These are phyloP conservation scores for Acanthochromis polyacanthus DNA, from an alignment of 2,113 vertebrate genomes.

Conservation along the genomic window DNA sequence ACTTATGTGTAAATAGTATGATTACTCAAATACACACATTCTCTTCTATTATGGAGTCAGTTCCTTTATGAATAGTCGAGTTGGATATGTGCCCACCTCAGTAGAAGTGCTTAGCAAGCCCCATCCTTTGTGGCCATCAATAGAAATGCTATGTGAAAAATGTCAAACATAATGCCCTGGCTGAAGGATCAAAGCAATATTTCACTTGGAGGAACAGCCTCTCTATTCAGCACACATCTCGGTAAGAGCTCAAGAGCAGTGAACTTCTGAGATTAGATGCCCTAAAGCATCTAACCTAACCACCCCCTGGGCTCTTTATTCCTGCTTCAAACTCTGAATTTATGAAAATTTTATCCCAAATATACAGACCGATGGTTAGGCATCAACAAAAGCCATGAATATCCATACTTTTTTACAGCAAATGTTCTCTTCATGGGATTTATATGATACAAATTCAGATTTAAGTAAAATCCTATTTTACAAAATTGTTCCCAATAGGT, in stretches of 20 bases:
- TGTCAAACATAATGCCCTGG: conserved; percentile 55
- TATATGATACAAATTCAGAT: too few species aligned
- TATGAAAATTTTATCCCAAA: conserved; percentile 9
- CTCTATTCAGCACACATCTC: conserved; percentile 40
- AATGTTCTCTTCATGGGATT: too few species aligned
- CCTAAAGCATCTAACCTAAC: conserved; percentile 22
- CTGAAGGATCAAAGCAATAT: conserved; percentile 53
- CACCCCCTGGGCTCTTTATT: conserved; percentile 4
- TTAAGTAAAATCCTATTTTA: too few species aligned
- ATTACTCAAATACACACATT: conserved; percentile 14
- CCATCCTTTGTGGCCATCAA: conserved; percentile 36
- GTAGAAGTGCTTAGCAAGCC: conserved; percentile 51
- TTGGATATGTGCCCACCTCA: conserved; percentile 18
- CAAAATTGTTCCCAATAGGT: too few species aligned
- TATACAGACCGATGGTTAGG: not conserved
- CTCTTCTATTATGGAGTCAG: conserved; percentile 22
- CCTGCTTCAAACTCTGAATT: conserved; percentile 17
- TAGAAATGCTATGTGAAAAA: conserved; percentile 53
- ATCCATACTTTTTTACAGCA: not conserved
- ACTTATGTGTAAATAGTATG: not conserved
- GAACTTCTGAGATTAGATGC: conserved; percentile 23
- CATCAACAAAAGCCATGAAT: not conserved
- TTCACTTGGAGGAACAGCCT: conserved; percentile 41
- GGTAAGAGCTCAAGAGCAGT: conserved; percentile 19
- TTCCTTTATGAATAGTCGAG: conserved; percentile 43